Evolutionary conservation across 1,140 invertebrate genomes (phyloP), one percentile per base, ranked within the genome.

Genomic region (Megathymus violae): DNA sequence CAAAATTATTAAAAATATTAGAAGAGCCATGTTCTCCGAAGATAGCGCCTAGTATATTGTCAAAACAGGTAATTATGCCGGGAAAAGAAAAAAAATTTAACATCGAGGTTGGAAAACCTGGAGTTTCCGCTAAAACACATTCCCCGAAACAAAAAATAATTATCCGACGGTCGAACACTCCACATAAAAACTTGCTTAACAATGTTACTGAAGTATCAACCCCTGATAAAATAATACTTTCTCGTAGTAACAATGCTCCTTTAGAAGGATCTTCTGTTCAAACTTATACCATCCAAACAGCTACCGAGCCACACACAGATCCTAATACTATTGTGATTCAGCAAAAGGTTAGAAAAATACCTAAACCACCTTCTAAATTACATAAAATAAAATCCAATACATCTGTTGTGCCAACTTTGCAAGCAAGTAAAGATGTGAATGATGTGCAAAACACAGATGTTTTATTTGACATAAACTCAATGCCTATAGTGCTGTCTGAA

Each of bases 401-500:
- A 43, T 76, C 84, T 17, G 52, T 84, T 19, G 47, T 80, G 1
- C 17, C 66, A 25, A 44, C 73, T 5, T 47, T 76, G 10, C 72
- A 58, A 67, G 80, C 80, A 62, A 62, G 46, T 14, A 90, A 85
- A 71, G 62, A 44, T 16, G 44, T 52, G 1, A 75, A 74, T 25
- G 71, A 74, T 13, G 22, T 62, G 4, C 27, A 67, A 22, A 60
- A 54, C 9, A 46, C 90, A 0, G 94, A 95, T n/a, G 88, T 93
- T 69, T 91, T 94, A 14, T 93, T 95, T 54, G 95, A 95, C 72
- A 95, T 95, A 16, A 94, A 94, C 80, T 95, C 94, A 13, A 95
- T 95, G 93, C 95, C 95, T 0, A 94, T 95, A 61, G 93, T 95
- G 0, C 75, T 95, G 7, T 94, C 93, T 9, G 94, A 95, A 64